Base-by-base conservation (phyloP, 2,888 invertebrate genomes). In the Drosophila emarginata region DNA sequence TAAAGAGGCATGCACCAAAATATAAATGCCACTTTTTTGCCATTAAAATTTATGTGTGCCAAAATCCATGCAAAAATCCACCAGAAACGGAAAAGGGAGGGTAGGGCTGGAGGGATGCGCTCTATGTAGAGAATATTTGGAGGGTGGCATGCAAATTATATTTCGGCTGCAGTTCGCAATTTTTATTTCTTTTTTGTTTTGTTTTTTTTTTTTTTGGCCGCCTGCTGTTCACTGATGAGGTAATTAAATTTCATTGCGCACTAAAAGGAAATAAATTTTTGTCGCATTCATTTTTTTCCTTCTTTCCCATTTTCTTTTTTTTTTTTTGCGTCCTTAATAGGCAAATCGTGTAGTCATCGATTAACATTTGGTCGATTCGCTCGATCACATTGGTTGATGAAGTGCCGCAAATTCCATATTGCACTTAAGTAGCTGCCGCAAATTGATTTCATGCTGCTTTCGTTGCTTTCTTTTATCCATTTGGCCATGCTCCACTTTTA, bases 351-450 rank as follows among this genome's bases (percentile, higher is more conserved):
- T 85, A 72, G 64, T 52, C 28, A 36, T 74, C 64, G 70, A 61
- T 68, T 71, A 60, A 64, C 56, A 57, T 39, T 37, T 37, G 59
- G 60, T 70, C 64, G 70, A 64, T 71, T 70, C 70, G 64, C 54
- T 54, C 70, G 70, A 70, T 70, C 64, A 64, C 26, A 28, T 45
- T 45, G 45, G 45, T 11, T 32, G 59, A 59, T 59, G 12, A 14
- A n/a, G 28, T 59, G 23, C 7, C 21, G 11, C 61, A 36, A 39
- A 32, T 65, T 69, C 66, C 64, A 67, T 74, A 77, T 79, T 82
- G 80, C 84, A 79, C 84, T 83, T 79, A 83, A 84, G 84, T 84
- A 84, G 84, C 84, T 86, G 86, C 86, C 81, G 72, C 86, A 83
- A 86, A 86, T 84, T 84, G 84, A 84, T 84, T 84, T 84, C 84